phyloP scores from a whole-genome alignment of 2,797 vertebrate genomes.

The Synanceia verrucosa region DNA sequence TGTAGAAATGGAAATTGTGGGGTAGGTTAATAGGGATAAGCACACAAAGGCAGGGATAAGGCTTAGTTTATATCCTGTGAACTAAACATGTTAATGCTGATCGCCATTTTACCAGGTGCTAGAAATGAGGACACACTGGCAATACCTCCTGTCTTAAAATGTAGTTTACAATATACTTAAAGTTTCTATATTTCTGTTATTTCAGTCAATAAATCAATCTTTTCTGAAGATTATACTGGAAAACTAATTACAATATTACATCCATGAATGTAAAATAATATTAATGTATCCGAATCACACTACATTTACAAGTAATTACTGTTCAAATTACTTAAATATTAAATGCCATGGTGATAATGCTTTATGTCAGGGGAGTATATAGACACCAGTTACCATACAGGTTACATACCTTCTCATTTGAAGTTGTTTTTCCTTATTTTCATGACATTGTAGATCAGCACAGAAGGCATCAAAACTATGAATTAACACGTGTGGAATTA shows the following conservation, averaged over 20 bases:
- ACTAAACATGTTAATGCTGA: constrained; percentile 62
- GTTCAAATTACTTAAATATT: not conserved
- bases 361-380: no score
- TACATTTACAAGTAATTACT: not conserved
- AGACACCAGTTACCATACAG: no score
- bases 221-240: constrained; percentile 22
- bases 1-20: constrained; percentile 18
- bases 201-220: constrained; percentile 5
- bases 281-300: not conserved
- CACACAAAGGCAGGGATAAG: constrained; percentile 61
- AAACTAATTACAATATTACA: constrained; percentile 25
- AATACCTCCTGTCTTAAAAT: constrained; percentile 3
- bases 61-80: constrained; percentile 63
- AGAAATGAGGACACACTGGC: constrained; percentile 24
- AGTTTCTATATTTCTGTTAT: not conserved
- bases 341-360: not conserved
- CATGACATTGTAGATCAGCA: no score
- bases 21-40: constrained; percentile 46
- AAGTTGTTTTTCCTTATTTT: no score
- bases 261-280: constrained; percentile 1
- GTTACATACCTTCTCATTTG: no score
- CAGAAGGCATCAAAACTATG: no score
- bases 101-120: constrained; percentile 37
- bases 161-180: not conserved
- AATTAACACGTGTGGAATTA: no score